These are phyloP conservation scores for Meandrina meandrites DNA, from an alignment of 92 coral and sea anemone genomes.

Conservation along the genomic window DNA sequence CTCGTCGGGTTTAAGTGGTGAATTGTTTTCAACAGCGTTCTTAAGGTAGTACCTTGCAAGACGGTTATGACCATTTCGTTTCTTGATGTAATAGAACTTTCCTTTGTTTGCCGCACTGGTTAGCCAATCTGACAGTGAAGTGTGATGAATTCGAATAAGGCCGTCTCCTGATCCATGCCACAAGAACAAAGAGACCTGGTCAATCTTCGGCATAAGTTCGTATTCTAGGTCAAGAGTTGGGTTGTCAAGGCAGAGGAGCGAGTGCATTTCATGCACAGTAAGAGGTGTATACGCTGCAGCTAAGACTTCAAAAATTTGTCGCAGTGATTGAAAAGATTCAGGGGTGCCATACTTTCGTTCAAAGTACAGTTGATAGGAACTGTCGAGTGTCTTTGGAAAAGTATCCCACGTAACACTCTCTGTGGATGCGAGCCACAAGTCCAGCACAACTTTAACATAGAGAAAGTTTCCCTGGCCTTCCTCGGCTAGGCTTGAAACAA, in stretches of 20 bases:
- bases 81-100: constrained; percentile 39
- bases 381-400: constrained; percentile 26
- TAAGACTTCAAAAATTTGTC: constrained; percentile 53
- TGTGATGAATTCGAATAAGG: constrained; percentile 38
- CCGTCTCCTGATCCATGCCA: constrained; percentile 43
- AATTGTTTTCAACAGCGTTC: background rate
- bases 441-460: constrained; percentile 58
- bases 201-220: constrained; percentile 45
- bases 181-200: constrained; percentile 40
- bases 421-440: constrained; percentile 14
- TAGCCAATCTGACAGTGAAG: constrained; percentile 56
- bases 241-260: background rate
- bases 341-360: constrained; percentile 37
- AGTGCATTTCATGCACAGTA: constrained; percentile 1
- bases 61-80: constrained; percentile 48
- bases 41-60: constrained; percentile 35
- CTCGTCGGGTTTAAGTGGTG: constrained; percentile 8
- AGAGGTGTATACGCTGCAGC: constrained; percentile 44
- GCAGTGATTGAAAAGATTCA: constrained; percentile 21
- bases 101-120: constrained; percentile 46
- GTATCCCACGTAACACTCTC: background rate
- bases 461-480: constrained; percentile 73
- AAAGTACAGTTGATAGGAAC: constrained; percentile 19
- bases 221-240: constrained; percentile 34
- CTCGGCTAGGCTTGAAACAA: constrained; percentile 33